These are phyloP conservation scores for Stenotaenia linearis DNA, from an alignment of 2,888 invertebrate species.

Conservation along the genomic window DNA sequence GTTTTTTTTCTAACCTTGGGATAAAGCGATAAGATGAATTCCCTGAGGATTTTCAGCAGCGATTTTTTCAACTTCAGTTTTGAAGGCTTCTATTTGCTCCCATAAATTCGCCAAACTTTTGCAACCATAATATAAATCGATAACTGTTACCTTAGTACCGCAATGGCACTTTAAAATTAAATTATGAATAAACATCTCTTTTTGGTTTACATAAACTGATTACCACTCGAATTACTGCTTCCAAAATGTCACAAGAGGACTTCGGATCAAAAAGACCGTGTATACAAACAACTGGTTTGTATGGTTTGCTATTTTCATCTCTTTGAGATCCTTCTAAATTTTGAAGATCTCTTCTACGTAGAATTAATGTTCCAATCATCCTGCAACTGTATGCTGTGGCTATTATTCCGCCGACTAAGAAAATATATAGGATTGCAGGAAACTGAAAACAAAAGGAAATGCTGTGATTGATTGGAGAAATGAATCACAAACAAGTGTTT, in stretches of 20 bases:
- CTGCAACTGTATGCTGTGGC: background rate
- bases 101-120: slow-evolving; percentile 24
- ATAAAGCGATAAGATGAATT: slow-evolving; percentile 28
- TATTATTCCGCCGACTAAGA: background rate
- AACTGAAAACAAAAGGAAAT: background rate
- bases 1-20: slow-evolving; percentile 21
- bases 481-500: background rate
- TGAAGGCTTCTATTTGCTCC: slow-evolving; percentile 27
- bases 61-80: slow-evolving; percentile 26
- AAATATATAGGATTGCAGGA: background rate
- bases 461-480: background rate
- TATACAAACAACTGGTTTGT: slow-evolving; percentile 20
- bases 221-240: background rate
- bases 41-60: slow-evolving; percentile 14
- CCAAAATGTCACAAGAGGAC: background rate
- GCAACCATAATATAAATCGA: background rate
- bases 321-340: background rate
- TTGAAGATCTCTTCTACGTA: background rate
- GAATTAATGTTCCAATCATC: background rate
- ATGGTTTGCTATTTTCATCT: background rate
- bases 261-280: background rate
- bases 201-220: background rate
- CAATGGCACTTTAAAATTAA: slow-evolving; percentile 26
- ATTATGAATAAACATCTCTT: background rate
- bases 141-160: slow-evolving; percentile 21